phyloP scores from a whole-genome alignment of 2,888 invertebrate genomes.

The Coenonympha arcania region DNA sequence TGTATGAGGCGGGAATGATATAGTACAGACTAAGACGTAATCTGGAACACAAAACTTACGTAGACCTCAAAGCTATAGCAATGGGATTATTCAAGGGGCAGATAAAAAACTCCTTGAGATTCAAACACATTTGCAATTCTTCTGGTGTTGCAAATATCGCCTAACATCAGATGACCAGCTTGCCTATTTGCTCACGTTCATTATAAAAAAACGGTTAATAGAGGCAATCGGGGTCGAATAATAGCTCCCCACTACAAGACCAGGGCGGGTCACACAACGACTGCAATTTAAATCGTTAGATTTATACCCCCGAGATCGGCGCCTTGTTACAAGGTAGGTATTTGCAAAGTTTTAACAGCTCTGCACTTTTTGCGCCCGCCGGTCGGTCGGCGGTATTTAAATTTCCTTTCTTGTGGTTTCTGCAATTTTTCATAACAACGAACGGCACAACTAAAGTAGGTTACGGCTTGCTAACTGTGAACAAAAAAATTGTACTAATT shows the following conservation, averaged over 20 bases:
- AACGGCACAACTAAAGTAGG: slow-evolving; percentile 6
- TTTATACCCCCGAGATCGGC: slow-evolving; percentile 9
- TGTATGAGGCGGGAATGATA: no score
- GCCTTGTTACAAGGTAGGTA: slow-evolving; percentile 8
- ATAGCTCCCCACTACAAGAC: slow-evolving; percentile 1
- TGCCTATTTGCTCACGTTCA: neutral
- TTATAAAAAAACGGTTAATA: neutral
- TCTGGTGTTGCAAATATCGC: no score
- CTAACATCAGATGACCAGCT: no score
- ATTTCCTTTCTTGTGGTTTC: slow-evolving; percentile 12
- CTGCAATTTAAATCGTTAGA: slow-evolving; percentile 11
- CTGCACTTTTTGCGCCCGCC: slow-evolving; percentile 10
- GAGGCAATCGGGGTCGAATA: slow-evolving; percentile 7
- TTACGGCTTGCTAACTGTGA: slow-evolving; percentile 12
- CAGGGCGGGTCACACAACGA: neutral
- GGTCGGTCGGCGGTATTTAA: slow-evolving; percentile 12
- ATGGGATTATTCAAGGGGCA: no score
- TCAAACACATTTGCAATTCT: no score
- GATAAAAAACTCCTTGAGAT: no score
- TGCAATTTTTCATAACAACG: slow-evolving; percentile 15
- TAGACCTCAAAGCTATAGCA: no score
- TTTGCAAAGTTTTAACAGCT: slow-evolving; percentile 13
- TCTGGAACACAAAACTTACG: no score
- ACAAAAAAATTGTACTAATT: slow-evolving; percentile 11
- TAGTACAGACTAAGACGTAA: no score